phyloP scores from a whole-genome alignment of 2,113 vertebrate genomes.

The Eptesicus fuscus region DNA sequence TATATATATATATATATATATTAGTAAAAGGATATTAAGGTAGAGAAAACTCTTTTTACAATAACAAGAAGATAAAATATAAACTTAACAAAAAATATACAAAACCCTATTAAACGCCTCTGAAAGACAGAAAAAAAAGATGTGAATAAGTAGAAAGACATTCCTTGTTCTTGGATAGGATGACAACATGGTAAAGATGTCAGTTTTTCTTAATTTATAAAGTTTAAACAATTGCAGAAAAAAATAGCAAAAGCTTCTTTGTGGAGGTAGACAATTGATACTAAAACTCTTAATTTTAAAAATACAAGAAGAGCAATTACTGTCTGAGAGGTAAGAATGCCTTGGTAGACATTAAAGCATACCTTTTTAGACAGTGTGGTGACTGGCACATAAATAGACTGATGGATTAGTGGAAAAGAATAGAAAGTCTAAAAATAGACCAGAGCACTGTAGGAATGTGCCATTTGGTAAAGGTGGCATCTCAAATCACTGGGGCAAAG shows the following conservation, averaged over 20 bases:
- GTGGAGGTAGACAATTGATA: not conserved
- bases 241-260: not conserved
- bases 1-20: not conserved
- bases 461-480: not conserved
- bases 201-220: not conserved
- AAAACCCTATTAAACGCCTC: not conserved
- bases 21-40: not conserved
- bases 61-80: not conserved
- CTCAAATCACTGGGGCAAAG: not conserved
- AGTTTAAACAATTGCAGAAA: not conserved
- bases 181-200: not conserved
- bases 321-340: not conserved
- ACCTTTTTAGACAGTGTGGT: not conserved
- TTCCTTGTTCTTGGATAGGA: not conserved
- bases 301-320: not conserved
- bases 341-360: not conserved
- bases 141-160: not conserved
- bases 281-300: not conserved
- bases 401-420: not conserved
- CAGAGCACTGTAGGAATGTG: not conserved
- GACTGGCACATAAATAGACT: not conserved
- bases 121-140: not conserved
- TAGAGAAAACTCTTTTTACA: not conserved
- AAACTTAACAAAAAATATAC: not conserved
- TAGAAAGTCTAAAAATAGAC: not conserved